phyloP scores from a whole-genome alignment of 2,797 vertebrate genomes.

The Aplochiton taeniatus region DNA sequence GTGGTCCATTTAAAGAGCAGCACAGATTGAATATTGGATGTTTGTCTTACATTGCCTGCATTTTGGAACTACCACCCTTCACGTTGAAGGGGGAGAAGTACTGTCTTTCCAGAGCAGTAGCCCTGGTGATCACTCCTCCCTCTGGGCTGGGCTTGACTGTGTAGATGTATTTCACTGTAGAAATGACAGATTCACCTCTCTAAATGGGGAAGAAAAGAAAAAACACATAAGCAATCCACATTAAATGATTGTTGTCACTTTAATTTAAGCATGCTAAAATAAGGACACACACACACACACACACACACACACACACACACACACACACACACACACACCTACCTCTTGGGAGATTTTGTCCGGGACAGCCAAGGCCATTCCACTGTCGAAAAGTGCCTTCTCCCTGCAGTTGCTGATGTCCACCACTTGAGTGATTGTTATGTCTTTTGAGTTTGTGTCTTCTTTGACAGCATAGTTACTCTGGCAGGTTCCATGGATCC shows the following conservation, averaged over 20 bases:
- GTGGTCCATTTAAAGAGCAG: too few species aligned
- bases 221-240: slow-evolving; percentile 8
- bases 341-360: slow-evolving; percentile 76
- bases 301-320: too few species aligned
- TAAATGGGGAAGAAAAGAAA: slow-evolving; percentile 47
- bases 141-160: slow-evolving; percentile 72
- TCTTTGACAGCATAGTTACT: slow-evolving; percentile 77
- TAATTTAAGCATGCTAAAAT: neutral
- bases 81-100: slow-evolving; percentile 80
- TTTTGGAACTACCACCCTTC: slow-evolving; percentile 72
- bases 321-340: slow-evolving; percentile 3
- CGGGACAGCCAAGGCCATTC: slow-evolving; percentile 70
- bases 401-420: slow-evolving; percentile 79
- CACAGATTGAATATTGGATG: too few species aligned
- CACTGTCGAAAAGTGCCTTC: slow-evolving; percentile 69
- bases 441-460: slow-evolving; percentile 53
- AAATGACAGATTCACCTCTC: slow-evolving; percentile 74
- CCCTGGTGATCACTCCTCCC: slow-evolving; percentile 75
- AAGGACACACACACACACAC: too few species aligned
- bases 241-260: neutral
- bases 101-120: slow-evolving; percentile 72
- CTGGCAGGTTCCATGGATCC: slow-evolving; percentile 82
- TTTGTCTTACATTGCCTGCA: slow-evolving; percentile 71
- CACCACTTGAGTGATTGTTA: slow-evolving; percentile 73
- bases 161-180: slow-evolving; percentile 73